Evolutionary conservation across 1,140 invertebrate genomes (phyloP).

Genomic region (Nasonia vitripennis): DNA sequence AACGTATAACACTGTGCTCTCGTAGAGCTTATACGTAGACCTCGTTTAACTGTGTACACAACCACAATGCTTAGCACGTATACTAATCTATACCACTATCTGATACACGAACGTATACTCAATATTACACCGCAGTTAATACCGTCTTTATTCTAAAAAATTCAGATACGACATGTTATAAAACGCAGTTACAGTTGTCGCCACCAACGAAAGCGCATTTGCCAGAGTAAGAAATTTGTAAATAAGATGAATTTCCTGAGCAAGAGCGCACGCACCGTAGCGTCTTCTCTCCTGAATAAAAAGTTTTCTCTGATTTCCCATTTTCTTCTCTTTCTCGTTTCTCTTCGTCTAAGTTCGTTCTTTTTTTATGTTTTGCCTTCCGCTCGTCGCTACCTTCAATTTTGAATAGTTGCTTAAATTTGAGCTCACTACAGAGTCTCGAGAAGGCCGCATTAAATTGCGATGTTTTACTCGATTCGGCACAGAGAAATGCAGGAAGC

Average conservation of each 20-base stretch:
- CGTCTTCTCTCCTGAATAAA: constrained; percentile 7
- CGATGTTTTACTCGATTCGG: background rate
- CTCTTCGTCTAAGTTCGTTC: background rate
- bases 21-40: constrained; percentile 15
- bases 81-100: constrained; percentile 13
- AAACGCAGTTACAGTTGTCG: background rate
- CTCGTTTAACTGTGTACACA: constrained; percentile 30
- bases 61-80: constrained; percentile 16
- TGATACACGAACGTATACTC: background rate
- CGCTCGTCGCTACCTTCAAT: background rate
- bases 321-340: too few relatives aligned
- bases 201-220: background rate
- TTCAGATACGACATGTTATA: background rate
- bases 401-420: constrained; percentile 18
- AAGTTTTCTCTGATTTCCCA: background rate
- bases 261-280: background rate
- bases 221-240: constrained; percentile 19
- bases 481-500: background rate
- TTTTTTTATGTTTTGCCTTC: background rate
- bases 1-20: constrained; percentile 17
- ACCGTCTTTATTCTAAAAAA: too few relatives aligned
- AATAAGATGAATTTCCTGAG: constrained; percentile 34
- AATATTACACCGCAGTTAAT: too few relatives aligned
- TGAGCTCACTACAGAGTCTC: too few relatives aligned
- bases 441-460: background rate